Evolutionary conservation across 2,113 vertebrate species (phyloP).

Genomic region (Paralichthys olivaceus): DNA sequence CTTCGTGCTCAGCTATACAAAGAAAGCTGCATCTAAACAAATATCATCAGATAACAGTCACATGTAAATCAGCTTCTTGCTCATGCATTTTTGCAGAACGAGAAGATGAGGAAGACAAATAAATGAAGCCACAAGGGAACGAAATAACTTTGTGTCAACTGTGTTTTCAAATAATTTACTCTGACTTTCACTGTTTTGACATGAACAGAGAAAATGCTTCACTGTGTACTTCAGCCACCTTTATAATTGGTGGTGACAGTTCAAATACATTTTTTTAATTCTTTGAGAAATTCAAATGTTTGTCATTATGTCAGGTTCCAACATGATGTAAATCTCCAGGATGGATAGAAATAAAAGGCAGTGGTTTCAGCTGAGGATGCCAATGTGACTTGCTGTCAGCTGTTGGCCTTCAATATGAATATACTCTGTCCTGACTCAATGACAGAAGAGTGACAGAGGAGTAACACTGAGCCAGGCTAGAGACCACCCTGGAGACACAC

Average conservation of each 20-base stretch:
- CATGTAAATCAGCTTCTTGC: background rate
- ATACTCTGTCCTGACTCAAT: conserved; percentile 43
- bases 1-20: no score
- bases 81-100: background rate
- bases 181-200: background rate
- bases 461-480: conserved; percentile 6
- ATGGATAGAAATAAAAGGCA: background rate
- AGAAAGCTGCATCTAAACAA: no score
- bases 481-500: conserved; percentile 47
- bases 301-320: no score
- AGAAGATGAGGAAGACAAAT: background rate
- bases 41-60: background rate
- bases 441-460: conserved; percentile 33
- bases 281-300: no score
- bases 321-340: background rate
- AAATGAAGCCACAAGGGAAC: background rate
- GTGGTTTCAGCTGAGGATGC: conserved; percentile 13
- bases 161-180: background rate
- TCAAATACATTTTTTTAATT: no score
- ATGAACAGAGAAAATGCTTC: background rate
- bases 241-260: background rate
- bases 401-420: conserved; percentile 35
- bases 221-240: background rate
- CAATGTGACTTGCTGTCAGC: conserved; percentile 35
- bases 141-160: background rate